Evolutionary conservation across 64 coral and sea anemone species (phyloP).

Genomic region (Pocillopora damicornis): DNA sequence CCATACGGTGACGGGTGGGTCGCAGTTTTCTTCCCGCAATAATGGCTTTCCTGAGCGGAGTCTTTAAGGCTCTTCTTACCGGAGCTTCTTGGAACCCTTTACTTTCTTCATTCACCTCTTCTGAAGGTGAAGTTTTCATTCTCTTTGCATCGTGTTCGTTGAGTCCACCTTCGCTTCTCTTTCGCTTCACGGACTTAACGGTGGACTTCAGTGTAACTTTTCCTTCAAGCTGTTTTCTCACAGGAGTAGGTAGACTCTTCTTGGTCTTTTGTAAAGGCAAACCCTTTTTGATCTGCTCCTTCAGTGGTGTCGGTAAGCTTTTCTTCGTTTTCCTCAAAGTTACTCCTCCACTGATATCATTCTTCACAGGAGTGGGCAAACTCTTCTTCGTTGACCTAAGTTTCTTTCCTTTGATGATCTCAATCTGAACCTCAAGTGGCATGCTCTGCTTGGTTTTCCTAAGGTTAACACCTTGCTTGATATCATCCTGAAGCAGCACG

Average conservation of each 20-base stretch:
- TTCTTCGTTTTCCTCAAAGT: slow-evolving; percentile 41
- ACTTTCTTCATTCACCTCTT: background rate
- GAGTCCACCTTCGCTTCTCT: slow-evolving; percentile 44
- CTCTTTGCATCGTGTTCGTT: slow-evolving; percentile 54
- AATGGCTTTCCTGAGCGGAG: slow-evolving; percentile 78
- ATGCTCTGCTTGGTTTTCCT: slow-evolving; percentile 60
- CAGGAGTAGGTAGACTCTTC: slow-evolving; percentile 60
- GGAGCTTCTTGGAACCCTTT: background rate
- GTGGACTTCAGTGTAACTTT: slow-evolving; percentile 45
- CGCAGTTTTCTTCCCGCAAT: slow-evolving; percentile 55
- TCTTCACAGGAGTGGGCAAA: slow-evolving; percentile 37
- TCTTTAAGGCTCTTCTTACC: slow-evolving; percentile 65
- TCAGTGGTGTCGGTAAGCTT: slow-evolving; percentile 59
- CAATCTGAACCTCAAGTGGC: slow-evolving; percentile 54
- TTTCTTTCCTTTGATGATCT: slow-evolving; percentile 82
- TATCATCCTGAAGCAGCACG: slow-evolving; percentile 58
- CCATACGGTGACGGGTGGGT: slow-evolving; percentile 57
- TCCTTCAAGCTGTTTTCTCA: slow-evolving; percentile 57
- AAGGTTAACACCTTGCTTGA: slow-evolving; percentile 52
- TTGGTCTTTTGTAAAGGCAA: slow-evolving; percentile 54
- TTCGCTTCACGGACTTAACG: slow-evolving; percentile 31
- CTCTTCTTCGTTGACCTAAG: slow-evolving; percentile 66
- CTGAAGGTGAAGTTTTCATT: slow-evolving; percentile 34
- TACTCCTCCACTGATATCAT: slow-evolving; percentile 33
- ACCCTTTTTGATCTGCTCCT: slow-evolving; percentile 59